Evolutionary conservation across 2,113 vertebrate genomes (phyloP), one percentile per base, ranked within the genome.

Genomic region (Phylloscopus trochiloides): DNA sequence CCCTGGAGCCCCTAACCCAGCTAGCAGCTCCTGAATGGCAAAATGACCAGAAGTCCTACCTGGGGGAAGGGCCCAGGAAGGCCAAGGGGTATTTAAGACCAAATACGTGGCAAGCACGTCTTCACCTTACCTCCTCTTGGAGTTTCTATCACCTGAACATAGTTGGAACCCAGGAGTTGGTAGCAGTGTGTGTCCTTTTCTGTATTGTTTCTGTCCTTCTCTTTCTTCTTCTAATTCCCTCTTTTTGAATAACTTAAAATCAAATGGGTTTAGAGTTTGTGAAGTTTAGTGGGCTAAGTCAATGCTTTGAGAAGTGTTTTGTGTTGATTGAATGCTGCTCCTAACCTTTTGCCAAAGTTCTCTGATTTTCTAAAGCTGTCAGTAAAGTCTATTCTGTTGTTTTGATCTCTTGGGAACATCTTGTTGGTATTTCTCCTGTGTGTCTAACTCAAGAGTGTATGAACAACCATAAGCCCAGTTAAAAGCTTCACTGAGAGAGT

Each of bases 71-170:
- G 50, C 6, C n/a, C 40, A 38, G 18, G 22, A 73, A 55, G 22
- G 28, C 58, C 68, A 73, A 28, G 9, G 7, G 18, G 15, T 47
- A 28, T n/a, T 73, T 38, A 47, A 40, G n/a, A 18, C 14, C 6
- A 10, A 54, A 32, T 20, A 54, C 0, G 0, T 17, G 38, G 21
- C 1, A 3, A 63, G 22, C 28, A 62, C 7, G 5, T 32, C 28
- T 54, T 62, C 17, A 38, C n/a, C 21, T 29, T 22, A 38, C 5
- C 34, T 55, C 18, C 29, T 57, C 34, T 29, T 40, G 50, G 50
- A 65, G 18, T 74, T 63, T 55, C 28, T 12, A 12, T n/a, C 18
- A 47, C 14, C 29, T 48, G 51, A 57, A 40, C 19, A 4, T 10
- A 14, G 14, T 2, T 20, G 25, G 51, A 74, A 40, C 16, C 43